Percentiles rank a stretch among this genome's conserved stretches.
Evolutionary conservation across 2,888 invertebrate genomes (phyloP).

Genomic region (Lepidonotus clava): DNA sequence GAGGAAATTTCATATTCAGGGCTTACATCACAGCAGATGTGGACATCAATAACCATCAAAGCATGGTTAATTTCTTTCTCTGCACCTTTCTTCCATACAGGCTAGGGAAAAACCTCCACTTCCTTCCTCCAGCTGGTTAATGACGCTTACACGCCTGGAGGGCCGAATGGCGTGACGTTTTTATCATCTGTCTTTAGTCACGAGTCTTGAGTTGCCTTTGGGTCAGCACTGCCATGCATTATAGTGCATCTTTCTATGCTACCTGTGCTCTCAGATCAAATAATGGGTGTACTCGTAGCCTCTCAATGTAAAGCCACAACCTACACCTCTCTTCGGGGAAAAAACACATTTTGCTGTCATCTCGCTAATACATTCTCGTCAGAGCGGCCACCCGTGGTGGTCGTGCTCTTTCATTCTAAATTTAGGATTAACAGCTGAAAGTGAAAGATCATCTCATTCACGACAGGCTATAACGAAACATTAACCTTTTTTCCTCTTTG

Average conservation of each 20-base stretch:
- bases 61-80: slow-evolving; percentile 17
- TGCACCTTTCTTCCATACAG: not conserved
- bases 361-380: no score
- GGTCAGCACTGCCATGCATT: no score
- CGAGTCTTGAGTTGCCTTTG: no score
- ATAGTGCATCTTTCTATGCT: not conserved
- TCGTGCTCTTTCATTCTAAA: no score
- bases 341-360: no score
- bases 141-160: not conserved
- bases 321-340: no score
- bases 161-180: not conserved
- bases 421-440: no score
- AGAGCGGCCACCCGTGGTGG: no score
- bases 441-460: no score
- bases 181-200: not conserved
- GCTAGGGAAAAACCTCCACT: not conserved
- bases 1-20: not conserved
- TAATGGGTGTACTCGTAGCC: no score
- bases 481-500: not conserved
- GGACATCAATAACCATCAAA: slow-evolving; percentile 9
- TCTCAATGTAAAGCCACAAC: no score
- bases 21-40: not conserved
- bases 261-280: not conserved
- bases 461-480: no score
- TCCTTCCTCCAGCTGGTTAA: not conserved